These are phyloP conservation scores for Chionomys nivalis DNA, from an alignment of 2,113 vertebrate genomes.

Conservation along the genomic window DNA sequence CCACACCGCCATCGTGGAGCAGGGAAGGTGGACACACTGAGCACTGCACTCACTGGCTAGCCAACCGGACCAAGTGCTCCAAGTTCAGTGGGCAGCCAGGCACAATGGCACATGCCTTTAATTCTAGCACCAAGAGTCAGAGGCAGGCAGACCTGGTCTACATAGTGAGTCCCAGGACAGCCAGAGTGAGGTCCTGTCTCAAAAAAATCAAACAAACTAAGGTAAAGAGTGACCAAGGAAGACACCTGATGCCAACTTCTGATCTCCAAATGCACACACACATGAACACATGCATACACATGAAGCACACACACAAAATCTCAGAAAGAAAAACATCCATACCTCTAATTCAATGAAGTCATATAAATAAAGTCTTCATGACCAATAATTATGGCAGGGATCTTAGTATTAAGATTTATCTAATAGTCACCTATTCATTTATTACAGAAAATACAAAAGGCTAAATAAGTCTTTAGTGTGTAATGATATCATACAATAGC, in stretches of 20 bases:
- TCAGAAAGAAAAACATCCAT: background rate
- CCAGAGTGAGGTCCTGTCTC: background rate
- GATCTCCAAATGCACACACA: background rate
- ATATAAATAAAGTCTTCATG: background rate
- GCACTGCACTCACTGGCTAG: background rate
- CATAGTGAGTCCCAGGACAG: background rate
- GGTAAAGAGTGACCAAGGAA: background rate
- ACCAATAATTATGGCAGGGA: background rate
- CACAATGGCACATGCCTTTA: background rate
- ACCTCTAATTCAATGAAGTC: background rate
- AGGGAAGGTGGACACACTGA: background rate
- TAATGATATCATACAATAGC: background rate
- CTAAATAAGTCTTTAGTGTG: background rate
- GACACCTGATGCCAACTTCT: background rate
- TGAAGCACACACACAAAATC: background rate
- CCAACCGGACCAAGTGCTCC: background rate
- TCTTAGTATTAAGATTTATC: background rate
- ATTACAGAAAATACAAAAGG: background rate
- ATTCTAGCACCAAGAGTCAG: background rate
- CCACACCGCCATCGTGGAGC: background rate
- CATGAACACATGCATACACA: background rate
- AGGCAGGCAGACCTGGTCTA: background rate
- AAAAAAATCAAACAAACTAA: background rate
- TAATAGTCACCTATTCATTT: background rate
- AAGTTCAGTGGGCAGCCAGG: background rate